Evolutionary conservation across 2,113 vertebrate genomes (phyloP).

Genomic region (Cygnus atratus): DNA sequence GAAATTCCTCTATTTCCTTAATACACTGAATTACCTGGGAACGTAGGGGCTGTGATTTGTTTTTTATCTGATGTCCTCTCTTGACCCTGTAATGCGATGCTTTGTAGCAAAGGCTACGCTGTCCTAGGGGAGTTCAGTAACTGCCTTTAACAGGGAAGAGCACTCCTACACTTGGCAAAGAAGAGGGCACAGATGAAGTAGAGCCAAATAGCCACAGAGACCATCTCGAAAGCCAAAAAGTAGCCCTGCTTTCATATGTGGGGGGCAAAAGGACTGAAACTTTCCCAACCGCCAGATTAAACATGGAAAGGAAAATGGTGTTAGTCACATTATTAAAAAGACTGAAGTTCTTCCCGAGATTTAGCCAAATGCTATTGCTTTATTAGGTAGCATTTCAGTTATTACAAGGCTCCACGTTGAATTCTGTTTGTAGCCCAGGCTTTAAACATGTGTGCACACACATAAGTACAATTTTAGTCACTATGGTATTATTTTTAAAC

Average conservation of each 20-base stretch:
- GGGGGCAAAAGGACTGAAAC: background rate
- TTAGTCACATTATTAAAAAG: background rate
- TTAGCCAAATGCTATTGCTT: background rate
- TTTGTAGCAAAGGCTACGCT: background rate
- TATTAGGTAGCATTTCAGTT: background rate
- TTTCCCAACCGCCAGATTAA: background rate
- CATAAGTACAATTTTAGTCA: background rate
- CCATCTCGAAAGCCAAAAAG: background rate
- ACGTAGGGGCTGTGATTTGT: background rate
- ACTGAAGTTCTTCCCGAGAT: background rate
- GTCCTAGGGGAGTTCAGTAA: background rate
- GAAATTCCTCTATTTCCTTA: constrained; percentile 14
- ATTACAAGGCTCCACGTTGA: background rate
- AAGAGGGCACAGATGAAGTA: background rate
- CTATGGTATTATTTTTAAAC: accelerated
- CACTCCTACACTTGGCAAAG: background rate
- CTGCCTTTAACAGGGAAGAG: background rate
- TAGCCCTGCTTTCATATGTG: background rate
- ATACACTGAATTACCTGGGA: background rate
- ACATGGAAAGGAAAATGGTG: background rate
- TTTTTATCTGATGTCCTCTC: background rate
- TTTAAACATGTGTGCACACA: background rate
- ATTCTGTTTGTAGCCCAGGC: no score
- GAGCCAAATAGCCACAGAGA: background rate
- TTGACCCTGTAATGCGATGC: background rate